Evolutionary conservation across 2,797 vertebrate genomes (phyloP).

Genomic region (Lepus townsendii): DNA sequence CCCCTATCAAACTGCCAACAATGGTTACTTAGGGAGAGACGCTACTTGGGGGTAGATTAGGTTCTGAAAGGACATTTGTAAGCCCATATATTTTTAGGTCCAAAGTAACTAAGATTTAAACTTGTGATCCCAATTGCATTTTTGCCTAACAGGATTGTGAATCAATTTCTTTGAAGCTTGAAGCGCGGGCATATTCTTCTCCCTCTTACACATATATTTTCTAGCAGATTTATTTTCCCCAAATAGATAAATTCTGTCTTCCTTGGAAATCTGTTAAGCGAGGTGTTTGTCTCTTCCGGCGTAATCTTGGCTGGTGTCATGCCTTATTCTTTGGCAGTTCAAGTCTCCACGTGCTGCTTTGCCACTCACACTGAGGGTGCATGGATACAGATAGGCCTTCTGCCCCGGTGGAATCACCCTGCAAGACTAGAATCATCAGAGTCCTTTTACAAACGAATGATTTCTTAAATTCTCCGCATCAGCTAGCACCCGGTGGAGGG

Average conservation of each 20-base stretch:
- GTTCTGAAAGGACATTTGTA: slow-evolving; percentile 45
- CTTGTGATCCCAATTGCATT: neutral
- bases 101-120: slow-evolving; percentile 58
- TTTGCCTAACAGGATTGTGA: slow-evolving; percentile 40
- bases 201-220: slow-evolving; percentile 50
- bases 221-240: slow-evolving; percentile 63
- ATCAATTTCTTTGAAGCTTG: slow-evolving; percentile 58
- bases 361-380: neutral
- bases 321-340: neutral
- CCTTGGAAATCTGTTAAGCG: slow-evolving; percentile 33
- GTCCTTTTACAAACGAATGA: neutral
- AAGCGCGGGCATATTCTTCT: slow-evolving; percentile 56
- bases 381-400: neutral
- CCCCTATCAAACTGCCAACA: neutral
- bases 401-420: neutral
- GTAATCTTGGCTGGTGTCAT: neutral
- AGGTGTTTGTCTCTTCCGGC: slow-evolving; percentile 7
- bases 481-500: neutral
- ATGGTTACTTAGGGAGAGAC: neutral
- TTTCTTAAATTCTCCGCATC: neutral
- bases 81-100: slow-evolving; percentile 22
- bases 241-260: slow-evolving; percentile 60
- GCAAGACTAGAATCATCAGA: neutral
- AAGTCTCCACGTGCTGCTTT: neutral
- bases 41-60: neutral